A percentile compares a stretch with the other conserved stretches of the same genome.
Conservation (phyloP, 64 coral and sea anemone species). For the Trachythela sp. region DNA sequence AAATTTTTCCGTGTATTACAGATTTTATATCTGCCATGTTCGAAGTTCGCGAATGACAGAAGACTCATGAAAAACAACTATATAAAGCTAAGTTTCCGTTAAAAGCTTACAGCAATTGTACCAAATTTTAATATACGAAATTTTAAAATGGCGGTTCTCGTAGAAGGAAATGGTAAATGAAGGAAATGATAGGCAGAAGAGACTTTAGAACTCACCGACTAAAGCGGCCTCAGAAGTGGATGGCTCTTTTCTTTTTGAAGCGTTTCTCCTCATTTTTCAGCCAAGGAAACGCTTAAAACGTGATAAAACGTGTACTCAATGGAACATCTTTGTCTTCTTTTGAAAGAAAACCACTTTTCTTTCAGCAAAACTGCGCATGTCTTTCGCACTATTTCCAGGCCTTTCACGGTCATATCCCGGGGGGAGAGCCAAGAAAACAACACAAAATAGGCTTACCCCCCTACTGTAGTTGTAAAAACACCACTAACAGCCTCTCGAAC, state of each 20-base stretch:
- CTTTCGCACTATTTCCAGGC: not conserved
- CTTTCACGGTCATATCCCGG: not conserved
- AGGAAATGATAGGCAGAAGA: not conserved
- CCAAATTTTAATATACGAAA: too few species aligned
- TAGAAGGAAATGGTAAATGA: too few species aligned
- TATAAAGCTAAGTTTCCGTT: too few species aligned
- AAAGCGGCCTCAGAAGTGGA: not conserved
- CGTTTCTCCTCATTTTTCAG: constrained; percentile 4
- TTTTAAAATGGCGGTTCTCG: too few species aligned
- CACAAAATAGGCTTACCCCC: not conserved
- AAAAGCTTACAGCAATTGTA: not conserved
- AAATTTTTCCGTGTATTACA: too few species aligned
- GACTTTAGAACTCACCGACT: not conserved
- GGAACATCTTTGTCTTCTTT: not conserved
- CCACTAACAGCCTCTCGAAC: not conserved
- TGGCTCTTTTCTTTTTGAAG: constrained; percentile 15
- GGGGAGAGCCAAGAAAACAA: not conserved
- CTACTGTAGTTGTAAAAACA: not conserved
- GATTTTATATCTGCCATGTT: too few species aligned
- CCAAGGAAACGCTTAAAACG: not conserved
- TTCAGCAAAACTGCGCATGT: not conserved
- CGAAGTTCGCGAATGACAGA: too few species aligned
- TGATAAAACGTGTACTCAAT: not conserved
- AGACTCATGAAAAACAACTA: too few species aligned
- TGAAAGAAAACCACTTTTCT: not conserved